phyloP scores from a whole-genome alignment of 2,113 vertebrate genomes.

The Nycticryphes semicollaris region DNA sequence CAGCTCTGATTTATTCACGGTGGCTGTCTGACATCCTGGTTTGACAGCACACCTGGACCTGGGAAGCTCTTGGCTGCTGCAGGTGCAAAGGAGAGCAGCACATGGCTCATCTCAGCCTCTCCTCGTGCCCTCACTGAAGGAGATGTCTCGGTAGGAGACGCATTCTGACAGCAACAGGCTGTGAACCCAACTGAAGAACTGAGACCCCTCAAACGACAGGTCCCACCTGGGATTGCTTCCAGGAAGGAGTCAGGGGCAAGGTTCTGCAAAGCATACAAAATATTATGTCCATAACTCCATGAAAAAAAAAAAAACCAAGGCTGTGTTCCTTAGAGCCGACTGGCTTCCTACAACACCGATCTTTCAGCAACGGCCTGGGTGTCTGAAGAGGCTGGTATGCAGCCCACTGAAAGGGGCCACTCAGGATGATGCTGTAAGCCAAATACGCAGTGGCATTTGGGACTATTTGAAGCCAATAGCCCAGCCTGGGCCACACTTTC shows the following conservation, averaged over 20 bases:
- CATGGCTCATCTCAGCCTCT: background rate
- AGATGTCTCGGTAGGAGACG: background rate
- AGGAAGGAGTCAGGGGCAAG: background rate
- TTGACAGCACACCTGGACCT: background rate
- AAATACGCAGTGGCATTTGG: background rate
- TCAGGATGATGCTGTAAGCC: background rate
- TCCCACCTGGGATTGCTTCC: background rate
- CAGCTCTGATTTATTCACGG: background rate
- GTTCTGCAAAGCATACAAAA: background rate
- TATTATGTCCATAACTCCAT: background rate
- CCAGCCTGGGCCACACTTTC: background rate
- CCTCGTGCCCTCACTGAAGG: background rate
- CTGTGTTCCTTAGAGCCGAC: background rate
- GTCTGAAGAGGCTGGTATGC: slow-evolving; percentile 19
- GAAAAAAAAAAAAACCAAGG: background rate
- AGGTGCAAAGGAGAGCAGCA: background rate
- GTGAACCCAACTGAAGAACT: background rate
- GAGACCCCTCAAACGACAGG: background rate
- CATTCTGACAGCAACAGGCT: background rate
- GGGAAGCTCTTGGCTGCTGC: fast-evolving
- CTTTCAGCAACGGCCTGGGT: background rate
- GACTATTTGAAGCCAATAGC: background rate
- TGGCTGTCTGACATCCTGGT: fast-evolving
- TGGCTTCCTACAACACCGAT: background rate
- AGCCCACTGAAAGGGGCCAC: slow-evolving; percentile 38